Base-by-base conservation (phyloP, 2,113 vertebrate genomes). In the Cryptotis parvus region DNA sequence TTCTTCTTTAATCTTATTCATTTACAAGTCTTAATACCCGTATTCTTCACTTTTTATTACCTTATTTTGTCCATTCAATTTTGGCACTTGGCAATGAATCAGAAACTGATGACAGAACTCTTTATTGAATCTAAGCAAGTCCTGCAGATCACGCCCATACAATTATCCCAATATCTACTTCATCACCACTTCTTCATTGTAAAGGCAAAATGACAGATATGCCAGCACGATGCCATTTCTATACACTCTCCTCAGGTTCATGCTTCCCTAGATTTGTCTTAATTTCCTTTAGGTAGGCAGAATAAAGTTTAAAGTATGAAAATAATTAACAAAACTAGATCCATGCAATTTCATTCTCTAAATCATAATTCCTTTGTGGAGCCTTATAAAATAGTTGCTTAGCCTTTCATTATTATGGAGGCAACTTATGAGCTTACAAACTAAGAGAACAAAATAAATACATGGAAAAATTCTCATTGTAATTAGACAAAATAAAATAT, bases 81-180 rank as follows among this genome's bases (percentile, higher is more conserved):
- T 79, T 79, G 85, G 66, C 33, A 82, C 58, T 85, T 91, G 37
- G 26, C 81, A 76, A 33, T 92, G 86, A 94, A 89, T 94, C 90
- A 88, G 76, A 33, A 89, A 29, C 5, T 49, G 45, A 72, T 85
- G 92, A 94, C 85, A 92, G 49, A 85, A 87, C 33, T 24, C 58
- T 81, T 94, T 94, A 77, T 77, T 68, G 29, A 33, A 52, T 22
- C 63, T 75, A 75, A 65, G 78, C 80, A 96, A 78, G 37, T 94
- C n/a, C 33, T 68, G 0, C 3, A 55, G 41, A 73, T 29, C 61
- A 33, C 81, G 43, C 14, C 29, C 22, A 33, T 49, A 31, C 80
- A 45, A 31, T 89, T 55, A 89, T 43, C 35, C 43, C 24, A 14
- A 81, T 81, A 1, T 15, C 27, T 33, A 26, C 20, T 83, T 68